These are phyloP conservation scores for Eulacestoma nigropectus DNA, from an alignment of 2,113 vertebrate genomes.

Conservation along the genomic window DNA sequence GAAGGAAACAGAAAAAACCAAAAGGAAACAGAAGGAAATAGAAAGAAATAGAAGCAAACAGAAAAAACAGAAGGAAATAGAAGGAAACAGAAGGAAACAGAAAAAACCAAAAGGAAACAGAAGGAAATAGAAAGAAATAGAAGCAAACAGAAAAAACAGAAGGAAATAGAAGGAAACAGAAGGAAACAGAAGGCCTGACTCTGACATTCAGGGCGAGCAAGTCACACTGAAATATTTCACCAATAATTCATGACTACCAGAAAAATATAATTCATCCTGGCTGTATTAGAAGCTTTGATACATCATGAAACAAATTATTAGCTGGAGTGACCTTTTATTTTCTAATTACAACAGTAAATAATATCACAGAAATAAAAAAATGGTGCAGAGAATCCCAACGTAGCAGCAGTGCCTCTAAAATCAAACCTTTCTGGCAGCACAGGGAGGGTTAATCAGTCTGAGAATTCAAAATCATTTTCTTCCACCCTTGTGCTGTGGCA, in stretches of 20 bases:
- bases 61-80: not conserved
- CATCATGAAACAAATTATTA: not conserved
- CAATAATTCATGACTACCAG: not conserved
- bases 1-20: rapidly evolving
- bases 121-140: not conserved
- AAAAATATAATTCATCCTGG: not conserved
- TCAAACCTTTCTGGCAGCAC: not conserved
- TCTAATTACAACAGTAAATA: not conserved
- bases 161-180: rapidly evolving
- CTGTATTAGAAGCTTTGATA: not conserved
- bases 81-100: rapidly evolving
- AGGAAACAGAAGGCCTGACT: not conserved
- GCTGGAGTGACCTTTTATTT: not conserved
- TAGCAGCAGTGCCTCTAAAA: not conserved
- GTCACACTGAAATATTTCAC: not conserved
- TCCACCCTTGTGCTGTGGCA: not conserved
- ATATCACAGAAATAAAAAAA: not conserved
- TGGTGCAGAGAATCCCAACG: not conserved
- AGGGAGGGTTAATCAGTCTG: not conserved
- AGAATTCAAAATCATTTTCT: not conserved
- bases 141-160: not conserved
- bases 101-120: rapidly evolving
- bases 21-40: not conserved
- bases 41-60: not conserved
- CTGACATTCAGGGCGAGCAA: not conserved